Conservation (phyloP, 2,113 vertebrate genomes). For the Vanacampus margaritifer region DNA sequence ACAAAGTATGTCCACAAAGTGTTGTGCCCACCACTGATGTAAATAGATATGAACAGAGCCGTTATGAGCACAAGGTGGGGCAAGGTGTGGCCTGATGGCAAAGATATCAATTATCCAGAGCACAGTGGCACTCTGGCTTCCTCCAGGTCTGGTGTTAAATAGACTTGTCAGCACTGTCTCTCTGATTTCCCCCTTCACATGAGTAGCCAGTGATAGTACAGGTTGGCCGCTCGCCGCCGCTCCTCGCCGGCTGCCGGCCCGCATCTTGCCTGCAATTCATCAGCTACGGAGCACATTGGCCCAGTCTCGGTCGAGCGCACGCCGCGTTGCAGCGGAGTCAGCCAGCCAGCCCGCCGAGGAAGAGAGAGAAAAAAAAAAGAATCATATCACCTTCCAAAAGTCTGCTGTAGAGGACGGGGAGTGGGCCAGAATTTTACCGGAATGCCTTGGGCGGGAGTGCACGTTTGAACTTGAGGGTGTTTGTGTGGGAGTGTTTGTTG, state of each 20-base stretch:
- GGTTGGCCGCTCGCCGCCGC: constrained; percentile 79
- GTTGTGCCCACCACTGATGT: constrained; percentile 25
- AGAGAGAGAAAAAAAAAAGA: constrained; percentile 33
- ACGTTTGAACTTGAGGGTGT: constrained; percentile 45
- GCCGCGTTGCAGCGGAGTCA: constrained; percentile 58
- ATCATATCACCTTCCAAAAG: constrained; percentile 77
- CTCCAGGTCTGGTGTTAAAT: constrained; percentile 77
- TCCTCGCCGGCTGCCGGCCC: constrained; percentile 78
- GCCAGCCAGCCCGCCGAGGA: constrained; percentile 46
- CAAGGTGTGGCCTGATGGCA: constrained; percentile 41
- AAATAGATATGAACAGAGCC: constrained; percentile 31
- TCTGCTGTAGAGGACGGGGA: constrained; percentile 56
- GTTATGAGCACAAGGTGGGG: constrained; percentile 36
- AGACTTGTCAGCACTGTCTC: constrained; percentile 81
- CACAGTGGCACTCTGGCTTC: constrained; percentile 71
- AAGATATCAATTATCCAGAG: constrained; percentile 78
- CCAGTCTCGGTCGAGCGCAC: constrained; percentile 55
- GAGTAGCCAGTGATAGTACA: constrained; percentile 71
- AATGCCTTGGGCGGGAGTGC: constrained; percentile 28
- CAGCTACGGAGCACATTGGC: constrained; percentile 66
- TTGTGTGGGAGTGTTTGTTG: constrained; percentile 30
- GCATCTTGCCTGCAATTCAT: constrained; percentile 80
- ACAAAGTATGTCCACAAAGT: constrained; percentile 26
- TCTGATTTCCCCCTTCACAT: constrained; percentile 72
- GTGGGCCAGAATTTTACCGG: constrained; percentile 54